A percentile compares a stretch with the other conserved stretches of the same genome.
phyloP scores from a whole-genome alignment of 2,888 invertebrate species.

The Euclidia mi region DNA sequence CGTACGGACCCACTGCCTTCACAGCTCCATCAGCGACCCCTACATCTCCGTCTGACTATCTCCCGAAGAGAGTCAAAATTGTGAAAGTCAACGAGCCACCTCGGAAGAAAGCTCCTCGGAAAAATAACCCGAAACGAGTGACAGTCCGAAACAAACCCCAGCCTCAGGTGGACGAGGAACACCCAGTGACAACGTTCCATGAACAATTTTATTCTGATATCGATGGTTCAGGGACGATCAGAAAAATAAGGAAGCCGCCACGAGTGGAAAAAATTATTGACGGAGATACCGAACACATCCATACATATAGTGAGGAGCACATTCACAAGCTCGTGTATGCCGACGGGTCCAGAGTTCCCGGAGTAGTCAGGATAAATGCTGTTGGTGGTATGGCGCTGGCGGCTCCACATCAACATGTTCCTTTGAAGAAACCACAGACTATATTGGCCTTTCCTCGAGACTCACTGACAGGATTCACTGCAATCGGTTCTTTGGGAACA shows the following conservation, averaged over 20 bases:
- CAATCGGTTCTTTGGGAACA: conserved; percentile 75
- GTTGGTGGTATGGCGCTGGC: conserved; percentile 70
- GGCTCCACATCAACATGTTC: conserved; percentile 68
- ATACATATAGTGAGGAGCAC: conserved; percentile 87
- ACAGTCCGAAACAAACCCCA: conserved; percentile 66
- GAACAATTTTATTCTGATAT: conserved; percentile 87
- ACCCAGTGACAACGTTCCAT: conserved; percentile 81
- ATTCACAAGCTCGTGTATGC: conserved; percentile 84
- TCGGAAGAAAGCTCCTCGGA: conserved; percentile 76
- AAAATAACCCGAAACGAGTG: conserved; percentile 78
- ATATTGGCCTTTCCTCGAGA: conserved; percentile 71
- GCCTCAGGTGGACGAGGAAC: conserved; percentile 75
- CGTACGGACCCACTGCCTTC: conserved; percentile 68
- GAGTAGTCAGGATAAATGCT: conserved; percentile 67
- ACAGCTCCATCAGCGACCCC: conserved; percentile 61
- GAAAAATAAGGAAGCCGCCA: conserved; percentile 83
- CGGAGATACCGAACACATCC: conserved; percentile 87
- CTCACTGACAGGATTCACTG: conserved; percentile 65
- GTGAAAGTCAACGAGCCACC: conserved; percentile 77
- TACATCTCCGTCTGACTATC: conserved; percentile 55
- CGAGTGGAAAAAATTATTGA: conserved; percentile 88
- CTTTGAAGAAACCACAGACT: conserved; percentile 70
- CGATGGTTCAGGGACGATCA: conserved; percentile 82
- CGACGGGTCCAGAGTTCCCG: conserved; percentile 67
- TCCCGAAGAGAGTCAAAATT: conserved; percentile 79